phyloP scores from a whole-genome alignment of 2,888 invertebrate genomes.

The Lepidochitona cinerea region DNA sequence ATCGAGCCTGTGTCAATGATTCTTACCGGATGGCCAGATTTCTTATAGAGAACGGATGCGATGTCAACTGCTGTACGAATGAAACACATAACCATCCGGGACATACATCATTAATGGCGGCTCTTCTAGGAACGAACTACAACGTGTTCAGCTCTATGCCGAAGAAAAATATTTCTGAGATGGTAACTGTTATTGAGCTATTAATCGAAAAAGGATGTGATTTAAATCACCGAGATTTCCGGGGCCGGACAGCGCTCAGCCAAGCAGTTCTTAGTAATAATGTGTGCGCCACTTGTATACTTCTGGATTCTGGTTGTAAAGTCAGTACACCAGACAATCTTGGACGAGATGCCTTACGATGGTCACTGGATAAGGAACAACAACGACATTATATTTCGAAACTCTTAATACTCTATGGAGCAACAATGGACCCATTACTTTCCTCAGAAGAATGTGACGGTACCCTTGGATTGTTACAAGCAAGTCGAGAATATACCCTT shows the following conservation, averaged over 20 bases:
- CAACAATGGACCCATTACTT: conserved; percentile 12
- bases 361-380: conserved; percentile 19
- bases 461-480: not conserved
- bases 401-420: conserved; percentile 33
- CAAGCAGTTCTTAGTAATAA: conserved; percentile 25
- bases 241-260: conserved; percentile 36
- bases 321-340: conserved; percentile 26
- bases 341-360: conserved; percentile 30
- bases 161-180: conserved; percentile 12
- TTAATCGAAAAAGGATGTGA: conserved; percentile 31
- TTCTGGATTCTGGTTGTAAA: conserved; percentile 31
- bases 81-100: conserved; percentile 7
- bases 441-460: too few species aligned
- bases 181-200: conserved; percentile 26
- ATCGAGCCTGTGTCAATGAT: conserved; percentile 31
- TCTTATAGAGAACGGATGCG: conserved; percentile 22
- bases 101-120: conserved; percentile 33
- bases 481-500: not conserved
- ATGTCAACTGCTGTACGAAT: conserved; percentile 25
- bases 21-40: conserved; percentile 14
- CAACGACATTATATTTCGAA: conserved; percentile 29
- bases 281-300: conserved; percentile 23
- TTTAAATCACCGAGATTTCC: conserved; percentile 22
- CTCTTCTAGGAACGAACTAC: conserved; percentile 19
- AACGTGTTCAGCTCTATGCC: not conserved